phyloP scores from a whole-genome alignment of 2,113 vertebrate species.

The Marmota monax region DNA sequence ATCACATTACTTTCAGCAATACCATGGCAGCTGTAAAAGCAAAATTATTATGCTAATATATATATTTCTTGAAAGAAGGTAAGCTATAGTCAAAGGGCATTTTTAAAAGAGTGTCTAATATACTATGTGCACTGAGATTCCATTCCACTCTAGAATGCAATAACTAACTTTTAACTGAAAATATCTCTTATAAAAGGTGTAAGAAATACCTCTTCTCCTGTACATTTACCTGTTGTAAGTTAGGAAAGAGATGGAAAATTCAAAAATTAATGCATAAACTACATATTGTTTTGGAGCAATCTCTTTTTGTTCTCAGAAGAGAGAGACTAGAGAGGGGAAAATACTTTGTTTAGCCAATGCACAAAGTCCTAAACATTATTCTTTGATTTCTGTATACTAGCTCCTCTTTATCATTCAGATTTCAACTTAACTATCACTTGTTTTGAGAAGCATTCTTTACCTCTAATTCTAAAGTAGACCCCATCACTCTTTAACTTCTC shows the following conservation, averaged over 20 bases:
- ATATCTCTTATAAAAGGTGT: not conserved
- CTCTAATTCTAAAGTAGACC: not conserved
- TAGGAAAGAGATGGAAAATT: slow-evolving; percentile 5
- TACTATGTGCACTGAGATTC: not conserved
- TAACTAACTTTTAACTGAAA: not conserved
- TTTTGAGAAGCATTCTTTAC: slow-evolving; percentile 4
- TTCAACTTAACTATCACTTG: not conserved
- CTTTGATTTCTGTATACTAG: not conserved
- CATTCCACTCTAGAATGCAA: not conserved
- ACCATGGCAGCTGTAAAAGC: not conserved
- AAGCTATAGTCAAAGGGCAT: not conserved
- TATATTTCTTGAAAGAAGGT: slow-evolving; percentile 48
- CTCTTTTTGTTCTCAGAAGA: slow-evolving; percentile 41
- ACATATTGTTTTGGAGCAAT: not conserved
- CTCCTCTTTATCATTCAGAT: not conserved
- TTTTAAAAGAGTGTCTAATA: not conserved
- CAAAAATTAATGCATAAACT: not conserved
- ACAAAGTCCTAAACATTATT: not conserved
- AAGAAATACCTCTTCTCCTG: not conserved
- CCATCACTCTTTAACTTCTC: not conserved
- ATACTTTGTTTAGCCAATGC: not conserved
- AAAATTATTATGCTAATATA: not conserved
- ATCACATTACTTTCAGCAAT: slow-evolving; percentile 47
- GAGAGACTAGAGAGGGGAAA: not conserved
- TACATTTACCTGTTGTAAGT: not conserved